These are phyloP conservation scores for Apostichopus californicus DNA, from an alignment of 35 echinoderm and acorn worm genomes.

Conservation along the genomic window DNA sequence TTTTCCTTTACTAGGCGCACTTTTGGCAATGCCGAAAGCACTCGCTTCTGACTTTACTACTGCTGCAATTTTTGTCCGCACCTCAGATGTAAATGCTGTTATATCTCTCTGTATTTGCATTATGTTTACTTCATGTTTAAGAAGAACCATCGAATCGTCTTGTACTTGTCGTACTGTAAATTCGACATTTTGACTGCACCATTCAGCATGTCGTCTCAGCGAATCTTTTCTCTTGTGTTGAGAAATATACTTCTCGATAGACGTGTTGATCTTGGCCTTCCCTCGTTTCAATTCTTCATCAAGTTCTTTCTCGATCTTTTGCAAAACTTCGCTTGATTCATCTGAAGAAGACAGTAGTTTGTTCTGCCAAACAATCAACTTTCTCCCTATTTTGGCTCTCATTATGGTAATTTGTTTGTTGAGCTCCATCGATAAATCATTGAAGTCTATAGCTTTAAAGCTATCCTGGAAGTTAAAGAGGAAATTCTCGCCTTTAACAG, in stretches of 20 bases:
- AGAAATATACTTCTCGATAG: neutral
- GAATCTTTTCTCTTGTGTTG: neutral
- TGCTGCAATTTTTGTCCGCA: no score
- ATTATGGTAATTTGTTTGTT: neutral
- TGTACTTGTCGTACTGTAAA: neutral
- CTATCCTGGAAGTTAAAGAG: slow-evolving; percentile 41
- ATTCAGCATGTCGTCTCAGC: neutral
- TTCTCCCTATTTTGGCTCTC: neutral
- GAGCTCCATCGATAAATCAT: neutral
- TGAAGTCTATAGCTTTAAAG: slow-evolving; percentile 27
- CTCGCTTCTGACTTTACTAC: no score
- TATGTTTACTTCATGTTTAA: neutral
- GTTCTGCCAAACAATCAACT: neutral
- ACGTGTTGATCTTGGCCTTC: no score
- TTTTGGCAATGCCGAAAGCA: no score
- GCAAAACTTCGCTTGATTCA: no score
- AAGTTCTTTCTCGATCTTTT: no score
- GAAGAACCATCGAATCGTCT: neutral
- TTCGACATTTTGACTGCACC: neutral
- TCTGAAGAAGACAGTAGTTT: neutral
- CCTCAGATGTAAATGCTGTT: no score
- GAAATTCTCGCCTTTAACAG: slow-evolving; percentile 29
- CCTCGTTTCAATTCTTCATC: no score
- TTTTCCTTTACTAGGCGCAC: no score
- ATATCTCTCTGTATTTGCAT: no score